phyloP scores from a whole-genome alignment of 2,888 invertebrate genomes.

The Chydorus sphaericus region DNA sequence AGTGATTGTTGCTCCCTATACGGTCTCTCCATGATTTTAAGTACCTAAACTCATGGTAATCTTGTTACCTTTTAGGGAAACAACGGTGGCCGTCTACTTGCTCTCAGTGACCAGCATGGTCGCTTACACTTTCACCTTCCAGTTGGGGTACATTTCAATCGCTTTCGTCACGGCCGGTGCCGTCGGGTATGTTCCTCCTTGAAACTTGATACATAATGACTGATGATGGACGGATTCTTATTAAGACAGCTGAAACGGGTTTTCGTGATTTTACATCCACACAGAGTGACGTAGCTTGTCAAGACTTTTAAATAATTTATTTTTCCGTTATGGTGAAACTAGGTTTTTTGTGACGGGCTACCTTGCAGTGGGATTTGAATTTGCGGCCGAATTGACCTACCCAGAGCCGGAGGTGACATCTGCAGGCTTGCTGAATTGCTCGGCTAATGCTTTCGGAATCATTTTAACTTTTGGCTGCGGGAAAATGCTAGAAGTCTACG shows the following conservation, averaged over 20 bases:
- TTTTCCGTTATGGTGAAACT: neutral
- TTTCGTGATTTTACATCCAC: no score
- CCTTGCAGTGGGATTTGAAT: slow-evolving; percentile 92
- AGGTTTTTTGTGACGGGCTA: slow-evolving; percentile 99
- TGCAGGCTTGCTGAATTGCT: no score
- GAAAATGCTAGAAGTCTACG: no score
- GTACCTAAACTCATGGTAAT: no score
- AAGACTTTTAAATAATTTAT: neutral
- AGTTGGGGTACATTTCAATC: slow-evolving; percentile 54
- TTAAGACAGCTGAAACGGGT: no score
- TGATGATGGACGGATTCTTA: no score
- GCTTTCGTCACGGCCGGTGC: slow-evolving; percentile 73
- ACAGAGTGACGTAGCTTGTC: neutral
- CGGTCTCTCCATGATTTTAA: neutral
- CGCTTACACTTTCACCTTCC: slow-evolving; percentile 75
- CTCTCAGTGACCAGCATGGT: slow-evolving; percentile 84
- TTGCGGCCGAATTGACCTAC: slow-evolving; percentile 92
- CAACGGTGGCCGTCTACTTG: slow-evolving; percentile 77
- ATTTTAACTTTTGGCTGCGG: no score
- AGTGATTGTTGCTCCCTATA: slow-evolving; percentile 24
- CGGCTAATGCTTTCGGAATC: no score
- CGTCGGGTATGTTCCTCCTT: slow-evolving; percentile 54
- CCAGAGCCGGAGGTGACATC: slow-evolving; percentile 88
- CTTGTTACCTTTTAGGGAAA: no score
- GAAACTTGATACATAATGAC: no score